Conservation (phyloP, 1,140 invertebrate species). For the Drosophila azteca region DNA sequence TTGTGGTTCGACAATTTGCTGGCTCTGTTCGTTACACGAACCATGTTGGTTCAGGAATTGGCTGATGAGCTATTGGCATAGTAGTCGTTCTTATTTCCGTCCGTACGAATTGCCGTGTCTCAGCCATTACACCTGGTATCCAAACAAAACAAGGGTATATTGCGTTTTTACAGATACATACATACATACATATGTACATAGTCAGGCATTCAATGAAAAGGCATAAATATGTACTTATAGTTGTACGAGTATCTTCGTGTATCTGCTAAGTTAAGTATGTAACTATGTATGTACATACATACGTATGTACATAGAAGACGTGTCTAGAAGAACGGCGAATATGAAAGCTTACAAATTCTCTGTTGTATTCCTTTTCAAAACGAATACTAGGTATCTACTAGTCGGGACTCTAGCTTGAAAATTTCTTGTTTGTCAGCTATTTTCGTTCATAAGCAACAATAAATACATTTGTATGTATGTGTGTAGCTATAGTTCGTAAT, state of each 20-base stretch:
- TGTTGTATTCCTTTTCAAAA: constrained; percentile 1
- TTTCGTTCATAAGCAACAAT: constrained; percentile 63
- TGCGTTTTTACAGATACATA: not conserved
- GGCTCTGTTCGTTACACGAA: constrained; percentile 70
- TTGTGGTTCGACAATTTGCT: constrained; percentile 67
- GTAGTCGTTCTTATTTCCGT: constrained; percentile 12
- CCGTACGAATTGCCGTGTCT: constrained; percentile 19
- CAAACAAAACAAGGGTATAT: constrained; percentile 10
- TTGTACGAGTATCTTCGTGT: too few species aligned
- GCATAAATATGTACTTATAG: too few species aligned
- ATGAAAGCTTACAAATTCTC: too few species aligned
- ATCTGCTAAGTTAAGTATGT: too few species aligned
- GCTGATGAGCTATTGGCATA: constrained; percentile 54
- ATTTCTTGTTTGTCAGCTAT: constrained; percentile 50
- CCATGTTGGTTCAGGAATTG: constrained; percentile 61
- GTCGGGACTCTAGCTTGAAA: constrained; percentile 7
- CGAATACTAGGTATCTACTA: constrained; percentile 18
- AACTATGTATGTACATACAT: too few species aligned
- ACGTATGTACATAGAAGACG: too few species aligned
- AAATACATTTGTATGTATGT: constrained; percentile 33
- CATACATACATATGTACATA: too few species aligned
- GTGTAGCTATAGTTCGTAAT: constrained; percentile 67
- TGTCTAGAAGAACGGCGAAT: too few species aligned
- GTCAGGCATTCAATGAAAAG: too few species aligned
- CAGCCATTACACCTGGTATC: constrained; percentile 30